Evolutionary conservation across 2,888 invertebrate genomes (phyloP), one percentile per base, ranked within the genome.

Genomic region (Bombyx huttoni): DNA sequence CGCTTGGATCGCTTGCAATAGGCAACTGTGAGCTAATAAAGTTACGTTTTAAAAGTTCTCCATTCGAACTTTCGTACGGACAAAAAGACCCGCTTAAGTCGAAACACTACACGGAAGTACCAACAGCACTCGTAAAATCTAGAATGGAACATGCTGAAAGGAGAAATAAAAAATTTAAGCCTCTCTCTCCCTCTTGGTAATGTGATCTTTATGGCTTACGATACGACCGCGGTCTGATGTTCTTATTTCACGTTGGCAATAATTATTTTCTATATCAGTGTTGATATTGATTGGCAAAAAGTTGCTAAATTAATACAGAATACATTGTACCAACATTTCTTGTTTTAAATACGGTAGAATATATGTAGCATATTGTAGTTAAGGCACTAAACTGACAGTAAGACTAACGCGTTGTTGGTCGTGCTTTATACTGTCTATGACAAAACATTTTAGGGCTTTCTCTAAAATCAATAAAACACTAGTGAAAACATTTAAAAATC

Each of bases 111-210:
- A 40, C 40, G 7, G 40, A 40, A 40, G 40, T 40, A 40, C 9
- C 2, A 10, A 40, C 34, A 34, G 14, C 40, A 13, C 49, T 34
- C 48, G 51, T 48, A 48, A 49, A 52, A 49, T 52, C 52, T 49
- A 49, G 49, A 52, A 52, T 49, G 47, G 46, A 46, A 13, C 33
- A 46, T 13, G 14, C 51, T 53, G 51, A 50, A 53, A 55, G 48
- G 47, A 10, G 48, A 46, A 54, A 52, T 52, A 54, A 51, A 52
- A 53, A 53, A 55, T 54, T 24, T 52, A 54, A 52, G 50, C 52
- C 48, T 45, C 24, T 24, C 24, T 24, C 24, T 24, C 24, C n/a
- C 40, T 47, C 40, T 40, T 6, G 8, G 35, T 13, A 34, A 47
- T 34, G 8, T n/a, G 8, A 34, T n/a, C 7, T 51, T 51, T 51